Base-by-base conservation (phyloP, 2,113 vertebrate genomes). In the Serinus canaria region DNA sequence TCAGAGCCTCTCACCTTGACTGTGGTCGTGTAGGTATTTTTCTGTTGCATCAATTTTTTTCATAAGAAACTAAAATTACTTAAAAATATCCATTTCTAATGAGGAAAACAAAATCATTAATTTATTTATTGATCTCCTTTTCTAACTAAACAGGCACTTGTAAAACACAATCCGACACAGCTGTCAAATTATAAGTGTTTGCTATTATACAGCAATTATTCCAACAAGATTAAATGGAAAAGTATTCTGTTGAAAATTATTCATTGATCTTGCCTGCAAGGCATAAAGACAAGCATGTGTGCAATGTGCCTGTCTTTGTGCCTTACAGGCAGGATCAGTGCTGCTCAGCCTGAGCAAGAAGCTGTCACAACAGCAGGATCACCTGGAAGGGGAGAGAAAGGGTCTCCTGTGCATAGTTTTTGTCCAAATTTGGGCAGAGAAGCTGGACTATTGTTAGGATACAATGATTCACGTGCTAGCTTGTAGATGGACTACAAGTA, bases 71-170 rank as follows among this genome's bases (percentile, higher is more conserved):
- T 94, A 81, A 90, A 89, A 92, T 91, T 87, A 90, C 25, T 58
- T 79, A 33, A 87, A 83, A 92, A 58, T 89, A 90, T 35, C 37
- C 5, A 66, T 46, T 87, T 44, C 30, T 44, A 52, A 33, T 15
- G 53, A 37, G 69, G 46, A 82, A 93, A 92, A 80, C 17, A 90
- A 84, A 55, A 15, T 22, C 15, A 94, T 94, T 21, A 58, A 80
- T 94, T 93, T 91, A 81, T 91, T 92, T 94, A 93, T 91, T 8
- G 46, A 93, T 43, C 41, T 78, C 25, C 35, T 75, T 19, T 68
- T 72, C 77, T 90, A 66, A 83, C 44, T 66, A 67, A 91, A 80
- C 44, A 86, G 37, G 10, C 22, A 90, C 83, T 94, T 95, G 41
- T 95, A 70, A 66, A 91, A 80, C 60, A 76, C 43, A 87, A 47